Evolutionary conservation across 2,113 vertebrate species (phyloP).

Genomic region (Lamprologus lemairii): DNA sequence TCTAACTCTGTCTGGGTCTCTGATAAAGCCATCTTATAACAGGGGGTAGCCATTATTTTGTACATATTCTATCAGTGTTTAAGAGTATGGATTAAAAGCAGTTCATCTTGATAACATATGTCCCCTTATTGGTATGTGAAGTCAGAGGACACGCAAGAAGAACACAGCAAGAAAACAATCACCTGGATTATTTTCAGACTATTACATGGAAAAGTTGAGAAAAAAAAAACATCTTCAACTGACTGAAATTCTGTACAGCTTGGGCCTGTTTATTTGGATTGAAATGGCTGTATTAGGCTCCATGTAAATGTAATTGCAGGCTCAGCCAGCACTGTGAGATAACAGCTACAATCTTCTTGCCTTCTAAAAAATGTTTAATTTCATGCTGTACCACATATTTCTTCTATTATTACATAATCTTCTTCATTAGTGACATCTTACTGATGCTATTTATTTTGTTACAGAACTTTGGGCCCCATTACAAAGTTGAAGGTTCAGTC

Average conservation of each 20-base stretch:
- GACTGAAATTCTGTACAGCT: background rate
- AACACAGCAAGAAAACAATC: background rate
- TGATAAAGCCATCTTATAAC: background rate
- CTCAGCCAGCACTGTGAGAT: background rate
- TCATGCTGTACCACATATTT: background rate
- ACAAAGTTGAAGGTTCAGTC: background rate
- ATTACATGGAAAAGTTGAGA: background rate
- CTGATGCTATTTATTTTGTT: background rate
- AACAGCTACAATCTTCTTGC: background rate
- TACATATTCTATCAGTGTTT: background rate
- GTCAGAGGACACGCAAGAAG: background rate
- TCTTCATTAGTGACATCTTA: background rate
- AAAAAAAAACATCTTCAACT: background rate
- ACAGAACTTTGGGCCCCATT: background rate
- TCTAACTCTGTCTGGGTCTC: background rate
- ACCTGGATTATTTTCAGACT: background rate
- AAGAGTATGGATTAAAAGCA: background rate
- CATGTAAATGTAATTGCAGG: background rate
- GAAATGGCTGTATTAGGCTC: background rate
- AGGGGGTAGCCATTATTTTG: background rate
- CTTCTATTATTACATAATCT: background rate
- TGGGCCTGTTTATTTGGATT: background rate
- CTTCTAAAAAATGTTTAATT: background rate
- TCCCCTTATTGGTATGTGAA: background rate
- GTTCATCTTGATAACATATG: background rate